Percentiles rank a stretch among this genome's conserved stretches.
Conservation (phyloP, 1,140 invertebrate species). For the Mizuhopecten yessoensis region DNA sequence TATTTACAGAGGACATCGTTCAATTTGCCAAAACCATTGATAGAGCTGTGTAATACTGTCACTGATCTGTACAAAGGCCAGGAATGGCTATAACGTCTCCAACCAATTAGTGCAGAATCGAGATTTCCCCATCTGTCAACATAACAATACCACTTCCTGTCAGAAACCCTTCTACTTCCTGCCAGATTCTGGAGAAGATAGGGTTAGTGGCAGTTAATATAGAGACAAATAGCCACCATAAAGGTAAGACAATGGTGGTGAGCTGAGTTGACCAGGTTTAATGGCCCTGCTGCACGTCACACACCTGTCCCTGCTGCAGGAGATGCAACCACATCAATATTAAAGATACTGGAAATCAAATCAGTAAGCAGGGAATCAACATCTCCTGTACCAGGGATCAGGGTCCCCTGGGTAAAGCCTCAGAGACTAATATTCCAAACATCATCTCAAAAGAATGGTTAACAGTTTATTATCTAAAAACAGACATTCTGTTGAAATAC, state of each 20-base stretch:
- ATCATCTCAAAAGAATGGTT: too few relatives aligned
- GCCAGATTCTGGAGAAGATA: neutral
- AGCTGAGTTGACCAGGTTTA: neutral
- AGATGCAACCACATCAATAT: neutral
- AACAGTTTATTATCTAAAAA: too few relatives aligned
- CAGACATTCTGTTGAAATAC: too few relatives aligned
- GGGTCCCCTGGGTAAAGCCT: neutral
- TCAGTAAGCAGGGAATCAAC: too few relatives aligned
- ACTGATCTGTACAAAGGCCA: too few relatives aligned
- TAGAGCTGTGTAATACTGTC: too few relatives aligned
- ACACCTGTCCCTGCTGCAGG: neutral
- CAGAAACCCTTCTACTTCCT: neutral
- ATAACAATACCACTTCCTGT: neutral
- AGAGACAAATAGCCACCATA: neutral
- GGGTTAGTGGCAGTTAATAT: neutral
- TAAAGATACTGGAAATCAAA: neutral
- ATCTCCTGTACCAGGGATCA: neutral
- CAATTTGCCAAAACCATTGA: too few relatives aligned
- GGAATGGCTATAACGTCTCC: neutral
- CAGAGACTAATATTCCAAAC: too few relatives aligned
- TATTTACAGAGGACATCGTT: too few relatives aligned
- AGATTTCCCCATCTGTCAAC: neutral
- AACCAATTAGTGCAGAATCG: neutral
- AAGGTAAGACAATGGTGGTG: neutral
- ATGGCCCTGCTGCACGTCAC: neutral